Conservation (phyloP, 2,113 vertebrate species). For the Labrus mixtus region DNA sequence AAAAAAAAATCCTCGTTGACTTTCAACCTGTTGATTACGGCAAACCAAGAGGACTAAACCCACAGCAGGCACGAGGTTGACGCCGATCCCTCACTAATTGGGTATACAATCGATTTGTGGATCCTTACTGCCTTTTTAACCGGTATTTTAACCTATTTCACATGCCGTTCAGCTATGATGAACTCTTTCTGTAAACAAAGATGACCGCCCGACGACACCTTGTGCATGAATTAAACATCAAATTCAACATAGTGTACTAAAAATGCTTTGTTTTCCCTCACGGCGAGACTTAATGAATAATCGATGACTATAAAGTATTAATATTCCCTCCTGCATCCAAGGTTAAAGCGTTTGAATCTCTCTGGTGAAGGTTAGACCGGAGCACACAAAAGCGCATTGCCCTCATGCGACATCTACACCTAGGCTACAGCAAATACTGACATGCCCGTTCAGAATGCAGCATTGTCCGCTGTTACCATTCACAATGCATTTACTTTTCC, state of each 20-base stretch:
- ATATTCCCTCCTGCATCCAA: slow-evolving; percentile 79
- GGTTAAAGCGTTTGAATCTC: slow-evolving; percentile 80
- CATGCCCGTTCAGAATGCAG: slow-evolving; percentile 78
- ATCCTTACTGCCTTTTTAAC: slow-evolving; percentile 35
- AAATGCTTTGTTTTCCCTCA: slow-evolving; percentile 61
- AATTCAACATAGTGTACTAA: slow-evolving; percentile 71
- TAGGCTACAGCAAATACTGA: slow-evolving; percentile 75
- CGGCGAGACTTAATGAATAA: slow-evolving; percentile 70
- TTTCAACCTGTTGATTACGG: slow-evolving; percentile 88
- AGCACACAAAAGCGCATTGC: slow-evolving; percentile 81
- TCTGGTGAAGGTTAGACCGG: slow-evolving; percentile 79
- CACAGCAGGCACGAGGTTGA: slow-evolving; percentile 65
- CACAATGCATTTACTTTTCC: slow-evolving; percentile 77
- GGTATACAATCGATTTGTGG: slow-evolving; percentile 60
- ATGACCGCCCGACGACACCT: slow-evolving; percentile 80
- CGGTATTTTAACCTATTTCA: slow-evolving; percentile 66
- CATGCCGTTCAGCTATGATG: slow-evolving; percentile 67
- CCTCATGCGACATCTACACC: slow-evolving; percentile 83
- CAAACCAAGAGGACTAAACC: slow-evolving; percentile 71
- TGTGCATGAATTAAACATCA: slow-evolving; percentile 78
- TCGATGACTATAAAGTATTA: slow-evolving; percentile 81
- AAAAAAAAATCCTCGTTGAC: slow-evolving; percentile 75
- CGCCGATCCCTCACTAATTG: slow-evolving; percentile 65
- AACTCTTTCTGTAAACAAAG: slow-evolving; percentile 83
- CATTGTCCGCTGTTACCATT: slow-evolving; percentile 75